phyloP scores from a whole-genome alignment of 1,140 invertebrate species.

The Pissodes strobi region DNA sequence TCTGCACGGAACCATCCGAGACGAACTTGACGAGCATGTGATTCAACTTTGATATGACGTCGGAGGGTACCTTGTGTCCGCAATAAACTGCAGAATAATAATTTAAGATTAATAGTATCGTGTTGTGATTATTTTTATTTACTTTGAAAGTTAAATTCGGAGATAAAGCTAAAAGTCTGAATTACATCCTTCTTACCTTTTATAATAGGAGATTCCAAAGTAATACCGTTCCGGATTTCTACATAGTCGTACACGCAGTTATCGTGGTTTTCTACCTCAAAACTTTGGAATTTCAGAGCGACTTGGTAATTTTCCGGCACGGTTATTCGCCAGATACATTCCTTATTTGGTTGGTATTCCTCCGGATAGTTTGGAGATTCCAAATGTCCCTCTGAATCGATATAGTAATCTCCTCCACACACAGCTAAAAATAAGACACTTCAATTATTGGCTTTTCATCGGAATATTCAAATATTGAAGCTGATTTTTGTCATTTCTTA shows the following conservation, averaged over 20 bases:
- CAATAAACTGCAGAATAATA: constrained; percentile 71
- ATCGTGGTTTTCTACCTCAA: constrained; percentile 97
- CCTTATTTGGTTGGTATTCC: constrained; percentile 93
- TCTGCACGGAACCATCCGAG: constrained; percentile 96
- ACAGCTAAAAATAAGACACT: constrained; percentile 72
- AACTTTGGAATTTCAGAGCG: constrained; percentile 76
- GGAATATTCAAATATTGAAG: no score
- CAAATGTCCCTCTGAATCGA: constrained; percentile 79
- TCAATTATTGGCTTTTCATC: no score
- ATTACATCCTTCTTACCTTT: constrained; percentile 59
- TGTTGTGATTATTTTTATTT: no score
- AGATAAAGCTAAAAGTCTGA: no score
- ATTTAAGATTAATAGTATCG: neutral
- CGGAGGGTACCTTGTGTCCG: constrained; percentile 91
- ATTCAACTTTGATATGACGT: constrained; percentile 85
- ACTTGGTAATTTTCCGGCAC: constrained; percentile 89
- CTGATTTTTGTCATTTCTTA: no score
- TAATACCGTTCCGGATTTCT: constrained; percentile 82
- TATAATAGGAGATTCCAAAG: constrained; percentile 77
- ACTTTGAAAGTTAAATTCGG: no score
- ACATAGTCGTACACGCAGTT: constrained; percentile 97
- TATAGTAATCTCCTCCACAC: constrained; percentile 87
- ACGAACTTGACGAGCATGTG: constrained; percentile 94
- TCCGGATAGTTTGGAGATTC: constrained; percentile 99
- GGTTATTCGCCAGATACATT: constrained; percentile 94